Percentiles rank a stretch among this genome's conserved stretches.
phyloP scores from a whole-genome alignment of 2,113 vertebrate species.

The Protomyctophum bolini region DNA sequence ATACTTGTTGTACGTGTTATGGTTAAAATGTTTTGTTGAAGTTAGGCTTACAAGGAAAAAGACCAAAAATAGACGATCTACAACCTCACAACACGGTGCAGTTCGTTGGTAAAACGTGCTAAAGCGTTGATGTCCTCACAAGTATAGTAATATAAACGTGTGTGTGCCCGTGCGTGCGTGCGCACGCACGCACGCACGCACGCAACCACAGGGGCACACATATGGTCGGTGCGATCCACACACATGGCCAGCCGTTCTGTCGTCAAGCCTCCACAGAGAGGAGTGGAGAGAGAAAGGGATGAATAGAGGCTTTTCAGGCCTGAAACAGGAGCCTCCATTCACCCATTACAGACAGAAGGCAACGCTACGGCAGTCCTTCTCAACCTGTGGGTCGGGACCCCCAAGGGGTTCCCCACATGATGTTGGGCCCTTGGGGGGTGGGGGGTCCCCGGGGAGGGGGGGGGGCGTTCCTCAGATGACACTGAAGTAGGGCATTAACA shows the following conservation, averaged over 20 bases:
- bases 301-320: conserved; percentile 48
- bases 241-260: conserved; percentile 29
- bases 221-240: conserved; percentile 27
- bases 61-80: neutral
- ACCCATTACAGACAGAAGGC: conserved; percentile 8
- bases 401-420: too few relatives aligned
- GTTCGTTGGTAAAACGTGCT: too few relatives aligned
- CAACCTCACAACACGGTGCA: too few relatives aligned
- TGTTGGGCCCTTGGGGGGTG: too few relatives aligned
- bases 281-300: neutral
- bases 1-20: too few relatives aligned
- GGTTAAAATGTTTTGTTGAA: too few relatives aligned
- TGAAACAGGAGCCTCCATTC: conserved; percentile 46
- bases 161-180: neutral
- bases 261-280: neutral
- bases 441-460: too few relatives aligned
- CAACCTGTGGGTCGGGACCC: neutral
- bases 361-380: neutral
- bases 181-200: too few relatives aligned
- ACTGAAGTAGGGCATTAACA: too few relatives aligned
- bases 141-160: neutral
- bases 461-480: too few relatives aligned
- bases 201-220: conserved; percentile 9
- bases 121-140: neutral
- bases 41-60: neutral